Evolutionary conservation across 2,888 invertebrate genomes (phyloP), one percentile per base, ranked within the genome.

Genomic region (Mesodorylaimus sp.): DNA sequence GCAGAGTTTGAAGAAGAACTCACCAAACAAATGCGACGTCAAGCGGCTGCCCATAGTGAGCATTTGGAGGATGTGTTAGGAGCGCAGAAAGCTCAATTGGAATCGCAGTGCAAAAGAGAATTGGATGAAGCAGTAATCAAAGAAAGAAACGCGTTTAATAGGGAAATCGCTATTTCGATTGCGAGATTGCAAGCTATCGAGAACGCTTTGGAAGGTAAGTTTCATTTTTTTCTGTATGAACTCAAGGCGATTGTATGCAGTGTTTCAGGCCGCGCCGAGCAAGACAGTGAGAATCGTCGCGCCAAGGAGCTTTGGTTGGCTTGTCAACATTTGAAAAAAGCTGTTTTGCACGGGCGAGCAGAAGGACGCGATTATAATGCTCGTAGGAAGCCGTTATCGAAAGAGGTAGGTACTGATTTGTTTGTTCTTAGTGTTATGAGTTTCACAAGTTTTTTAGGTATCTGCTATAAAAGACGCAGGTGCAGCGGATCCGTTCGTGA

Each of bases 271-370:
- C 61, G 67, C 24, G 68, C 68, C 16, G 65, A 65, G 36, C 55
- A 56, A 46, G 72, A 73, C 57, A 65, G 66, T 49, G 63, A 66
- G 43, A 70, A 70, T 7, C 60, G 67, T 25, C 61, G 65, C 26
- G 81, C 88, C 0, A 88, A 89, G 68, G 77, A 84, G 27, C 74
- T 93, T 57, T 93, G 93, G 93, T 79, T 86, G 56, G 86, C 93
- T 1, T 88, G 86, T 60, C 86, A 89, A 62, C 79, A 86, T 2
- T 72, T 93, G 36, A 76, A 81, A 62, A 77, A 81, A 1, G 79
- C 83, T 24, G 76, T 89, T 3, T 51, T 55, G 29, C 54, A 60
- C 46, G 63, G 63, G 29, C 56, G 58, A 32, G 75, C 79, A 52
- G 71, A 74, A 21, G 61, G 60, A 27, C 51, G 52, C 41, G 52